Evolutionary conservation across 2,797 vertebrate genomes (phyloP).

Genomic region (Eulemur albifrons): DNA sequence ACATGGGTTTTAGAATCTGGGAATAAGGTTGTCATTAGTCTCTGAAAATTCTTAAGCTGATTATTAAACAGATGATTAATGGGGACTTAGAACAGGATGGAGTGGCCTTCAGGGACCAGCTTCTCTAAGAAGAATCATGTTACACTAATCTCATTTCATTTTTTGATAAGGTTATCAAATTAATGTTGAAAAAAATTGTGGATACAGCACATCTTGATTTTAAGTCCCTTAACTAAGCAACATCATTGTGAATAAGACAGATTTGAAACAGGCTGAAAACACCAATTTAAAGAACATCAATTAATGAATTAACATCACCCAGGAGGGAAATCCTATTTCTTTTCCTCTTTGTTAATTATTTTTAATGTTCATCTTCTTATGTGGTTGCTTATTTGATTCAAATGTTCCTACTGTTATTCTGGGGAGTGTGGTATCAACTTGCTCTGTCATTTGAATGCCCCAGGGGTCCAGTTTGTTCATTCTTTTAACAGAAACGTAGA

Average conservation of each 20-base stretch:
- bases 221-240: not conserved
- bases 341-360: slow-evolving; percentile 1
- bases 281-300: not conserved
- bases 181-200: not conserved
- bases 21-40: not conserved
- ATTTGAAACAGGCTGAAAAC: not conserved
- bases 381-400: not conserved
- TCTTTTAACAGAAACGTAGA: not conserved
- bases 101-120: not conserved
- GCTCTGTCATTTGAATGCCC: not conserved
- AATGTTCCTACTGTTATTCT: not conserved
- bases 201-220: slow-evolving; percentile 13
- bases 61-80: not conserved
- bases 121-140: not conserved
- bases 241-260: not conserved
- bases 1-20: not conserved
- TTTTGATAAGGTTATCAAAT: not conserved
- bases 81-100: not conserved
- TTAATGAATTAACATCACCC: not conserved
- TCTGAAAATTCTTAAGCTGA: slow-evolving; percentile 1
- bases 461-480: not conserved
- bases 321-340: not conserved
- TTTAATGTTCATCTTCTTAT: not conserved
- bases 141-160: not conserved
- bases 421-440: not conserved